phyloP scores from a whole-genome alignment of 2,113 vertebrate genomes.

The Buteo buteo region DNA sequence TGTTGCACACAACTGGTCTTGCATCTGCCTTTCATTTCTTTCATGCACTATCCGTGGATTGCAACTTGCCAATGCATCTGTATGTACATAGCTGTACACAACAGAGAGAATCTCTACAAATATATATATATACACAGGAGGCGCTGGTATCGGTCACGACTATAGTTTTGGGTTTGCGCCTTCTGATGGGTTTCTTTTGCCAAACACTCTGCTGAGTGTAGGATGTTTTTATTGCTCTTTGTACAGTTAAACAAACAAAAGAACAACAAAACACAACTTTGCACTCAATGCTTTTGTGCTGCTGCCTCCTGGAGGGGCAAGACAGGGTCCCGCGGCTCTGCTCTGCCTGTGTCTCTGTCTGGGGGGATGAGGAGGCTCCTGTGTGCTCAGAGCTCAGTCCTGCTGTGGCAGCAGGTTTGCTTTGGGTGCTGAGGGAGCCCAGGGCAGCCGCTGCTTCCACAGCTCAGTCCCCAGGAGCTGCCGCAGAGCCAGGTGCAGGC shows the following conservation, averaged over 20 bases:
- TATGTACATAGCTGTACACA: constrained; percentile 25
- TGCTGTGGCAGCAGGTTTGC: background rate
- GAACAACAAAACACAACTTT: background rate
- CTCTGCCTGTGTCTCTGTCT: background rate
- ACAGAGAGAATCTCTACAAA: background rate
- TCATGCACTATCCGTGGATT: constrained; percentile 32
- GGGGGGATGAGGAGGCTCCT: background rate
- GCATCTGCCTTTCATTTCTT: constrained; percentile 47
- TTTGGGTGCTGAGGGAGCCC: background rate
- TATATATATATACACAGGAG: constrained; percentile 16
- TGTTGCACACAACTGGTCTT: background rate
- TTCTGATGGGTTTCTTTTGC: background rate
- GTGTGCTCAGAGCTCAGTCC: background rate
- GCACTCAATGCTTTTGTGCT: background rate
- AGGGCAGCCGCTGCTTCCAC: fast-evolving
- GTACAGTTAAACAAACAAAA: constrained; percentile 20
- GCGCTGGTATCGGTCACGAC: background rate
- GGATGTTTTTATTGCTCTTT: constrained; percentile 56
- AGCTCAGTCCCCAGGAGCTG: background rate
- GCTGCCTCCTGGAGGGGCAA: background rate
- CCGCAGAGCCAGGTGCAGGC: background rate
- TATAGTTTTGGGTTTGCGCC: background rate
- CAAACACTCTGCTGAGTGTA: background rate
- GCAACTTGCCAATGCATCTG: constrained; percentile 59
- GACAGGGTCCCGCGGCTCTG: background rate